Conservation (phyloP, 2,113 vertebrate species). For the Rhinoderma darwinii region DNA sequence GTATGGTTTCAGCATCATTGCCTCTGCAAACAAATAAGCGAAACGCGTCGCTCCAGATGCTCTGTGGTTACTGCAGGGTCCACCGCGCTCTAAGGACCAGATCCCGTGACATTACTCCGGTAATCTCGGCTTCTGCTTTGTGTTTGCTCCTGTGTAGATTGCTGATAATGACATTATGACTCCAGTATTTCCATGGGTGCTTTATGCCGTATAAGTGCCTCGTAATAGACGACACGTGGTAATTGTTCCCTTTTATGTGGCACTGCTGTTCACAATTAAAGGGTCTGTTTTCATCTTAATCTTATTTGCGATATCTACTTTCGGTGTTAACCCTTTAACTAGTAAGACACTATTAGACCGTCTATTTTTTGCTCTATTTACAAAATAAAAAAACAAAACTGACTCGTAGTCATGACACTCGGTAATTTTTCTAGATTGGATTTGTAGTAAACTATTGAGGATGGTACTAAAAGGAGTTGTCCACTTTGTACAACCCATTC, state of each 20-base stretch:
- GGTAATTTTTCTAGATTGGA: no score
- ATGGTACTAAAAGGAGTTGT: no score
- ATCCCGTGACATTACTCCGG: conserved; percentile 17
- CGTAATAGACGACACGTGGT: conserved; percentile 32
- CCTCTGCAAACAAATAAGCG: conserved; percentile 24
- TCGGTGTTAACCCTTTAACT: neutral
- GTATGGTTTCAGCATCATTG: neutral
- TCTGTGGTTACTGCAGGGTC: neutral
- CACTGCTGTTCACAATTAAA: conserved; percentile 24
- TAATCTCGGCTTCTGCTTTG: neutral
- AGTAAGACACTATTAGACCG: neutral
- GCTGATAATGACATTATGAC: conserved; percentile 38
- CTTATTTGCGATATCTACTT: neutral
- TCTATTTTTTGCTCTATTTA: neutral
- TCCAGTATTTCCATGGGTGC: conserved; percentile 27
- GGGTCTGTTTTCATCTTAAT: conserved; percentile 35
- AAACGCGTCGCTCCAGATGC: conserved; percentile 1
- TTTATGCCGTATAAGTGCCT: conserved; percentile 15
- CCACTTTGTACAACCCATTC: neutral
- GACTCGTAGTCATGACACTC: no score
- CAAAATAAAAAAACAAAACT: no score
- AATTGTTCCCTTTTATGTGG: conserved; percentile 22
- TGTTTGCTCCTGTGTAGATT: conserved; percentile 32
- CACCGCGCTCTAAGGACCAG: neutral
- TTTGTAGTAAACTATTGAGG: no score